Base-by-base conservation (phyloP, 2,888 invertebrate species). In the Pristionchus exspectatus region DNA sequence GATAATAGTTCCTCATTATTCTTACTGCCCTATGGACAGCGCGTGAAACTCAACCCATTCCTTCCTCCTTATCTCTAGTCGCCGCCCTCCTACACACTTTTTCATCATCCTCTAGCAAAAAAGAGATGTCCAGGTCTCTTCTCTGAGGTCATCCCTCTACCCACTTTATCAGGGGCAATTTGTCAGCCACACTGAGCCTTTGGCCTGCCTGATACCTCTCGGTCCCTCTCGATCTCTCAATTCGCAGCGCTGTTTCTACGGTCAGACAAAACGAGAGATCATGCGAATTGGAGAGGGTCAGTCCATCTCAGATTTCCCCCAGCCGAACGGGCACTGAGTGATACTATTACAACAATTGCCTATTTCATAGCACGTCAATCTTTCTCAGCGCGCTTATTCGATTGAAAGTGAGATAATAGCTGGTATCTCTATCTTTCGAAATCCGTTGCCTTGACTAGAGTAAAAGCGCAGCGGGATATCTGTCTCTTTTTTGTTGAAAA, bases 151-250 rank as follows among this genome's bases (percentile, higher is more conserved):
- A 74, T 33, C 18, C 38, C 74, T 30, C 27, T 59, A 0, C 24
- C 59, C 72, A 30, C 72, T 72, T 72, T 72, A 72, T 72, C 74
- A 74, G 18, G 10, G 74, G 74, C 38, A 74, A 74, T 74, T 74
- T 74, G 74, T 74, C 74, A 74, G 38, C 7, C 16, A n/a, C n/a
- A n/a, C 59, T 18, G 74, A 74, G 38, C 33, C 7, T 14, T 38
- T n/a, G 66, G 66, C n/a, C 66, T 38, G 38, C 18, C 69, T 74
- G 74, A 38, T 33, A 38, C 5, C 33, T 74, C 69, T 12, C 69
- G 27, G 24, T 4, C 14, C 69, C 69, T 38, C 21, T 1, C 63
- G 24, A 33, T 74, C 69, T 72, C 33, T 16, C 16, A 12, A 5
- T n/a, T n/a, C n/a, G 9, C 10, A n/a, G 3, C n/a, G 24, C 24